These are phyloP conservation scores for Plutomurus gul DNA, from an alignment of 1,140 invertebrate species.

Conservation along the genomic window DNA sequence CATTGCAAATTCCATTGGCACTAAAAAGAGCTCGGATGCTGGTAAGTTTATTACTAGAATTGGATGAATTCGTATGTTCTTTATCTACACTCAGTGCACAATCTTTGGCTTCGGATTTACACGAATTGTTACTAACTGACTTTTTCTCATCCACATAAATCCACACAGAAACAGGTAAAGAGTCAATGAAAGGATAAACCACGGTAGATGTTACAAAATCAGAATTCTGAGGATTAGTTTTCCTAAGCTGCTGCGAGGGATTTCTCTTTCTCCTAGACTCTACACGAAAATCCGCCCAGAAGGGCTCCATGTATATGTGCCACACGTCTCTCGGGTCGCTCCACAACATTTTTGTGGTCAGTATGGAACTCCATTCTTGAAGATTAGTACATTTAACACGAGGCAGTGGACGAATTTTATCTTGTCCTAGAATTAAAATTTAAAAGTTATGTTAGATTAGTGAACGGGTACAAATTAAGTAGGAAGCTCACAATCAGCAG, in stretches of 20 bases:
- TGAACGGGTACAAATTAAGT: too few species aligned
- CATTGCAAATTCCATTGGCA: constrained; percentile 61
- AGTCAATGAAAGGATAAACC: constrained; percentile 79
- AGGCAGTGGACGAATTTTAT: constrained; percentile 27
- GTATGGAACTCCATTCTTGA: constrained; percentile 49
- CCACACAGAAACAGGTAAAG: constrained; percentile 86
- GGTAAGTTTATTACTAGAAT: constrained; percentile 26
- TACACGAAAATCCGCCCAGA: constrained; percentile 87
- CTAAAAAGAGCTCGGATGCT: constrained; percentile 43
- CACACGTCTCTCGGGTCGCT: constrained; percentile 82
- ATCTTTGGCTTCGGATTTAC: neutral
- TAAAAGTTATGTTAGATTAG: too few species aligned
- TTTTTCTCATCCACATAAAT: constrained; percentile 57
- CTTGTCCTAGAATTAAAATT: constrained; percentile 17
- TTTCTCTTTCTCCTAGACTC: constrained; percentile 33
- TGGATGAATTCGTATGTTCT: neutral
- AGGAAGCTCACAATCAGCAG: too few species aligned
- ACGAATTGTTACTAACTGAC: neutral
- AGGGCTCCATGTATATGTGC: constrained; percentile 83
- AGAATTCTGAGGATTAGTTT: neutral
- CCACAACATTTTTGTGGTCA: constrained; percentile 74
- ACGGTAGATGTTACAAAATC: neutral
- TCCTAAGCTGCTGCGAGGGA: neutral
- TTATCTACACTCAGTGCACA: neutral
- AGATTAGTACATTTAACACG: constrained; percentile 39